Conservation (phyloP, 2,797 vertebrate species). For the Odontamblyopus rebecca region DNA sequence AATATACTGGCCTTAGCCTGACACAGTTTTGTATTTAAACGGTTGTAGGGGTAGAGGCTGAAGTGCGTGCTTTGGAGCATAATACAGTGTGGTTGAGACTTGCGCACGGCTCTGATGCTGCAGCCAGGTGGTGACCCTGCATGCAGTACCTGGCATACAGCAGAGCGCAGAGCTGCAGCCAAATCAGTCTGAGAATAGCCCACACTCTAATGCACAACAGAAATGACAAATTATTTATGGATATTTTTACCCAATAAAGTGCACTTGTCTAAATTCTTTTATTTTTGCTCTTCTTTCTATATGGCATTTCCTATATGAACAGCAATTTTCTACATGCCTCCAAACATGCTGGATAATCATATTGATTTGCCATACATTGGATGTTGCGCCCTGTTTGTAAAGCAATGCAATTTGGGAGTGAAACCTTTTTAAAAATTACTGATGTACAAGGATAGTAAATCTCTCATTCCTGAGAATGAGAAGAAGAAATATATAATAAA, state of each 20-base stretch:
- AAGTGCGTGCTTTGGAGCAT: neutral
- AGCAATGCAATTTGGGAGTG: too few relatives aligned
- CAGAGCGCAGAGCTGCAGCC: slow-evolving; percentile 44
- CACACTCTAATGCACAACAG: slow-evolving; percentile 46
- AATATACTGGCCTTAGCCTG: neutral
- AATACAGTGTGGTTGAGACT: slow-evolving; percentile 29
- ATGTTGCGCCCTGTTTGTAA: too few relatives aligned
- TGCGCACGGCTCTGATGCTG: slow-evolving; percentile 34
- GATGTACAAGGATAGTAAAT: too few relatives aligned
- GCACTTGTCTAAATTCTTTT: neutral
- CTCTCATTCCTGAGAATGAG: too few relatives aligned
- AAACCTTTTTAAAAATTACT: too few relatives aligned
- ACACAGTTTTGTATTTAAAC: neutral
- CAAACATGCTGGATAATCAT: neutral
- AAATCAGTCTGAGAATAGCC: slow-evolving; percentile 55
- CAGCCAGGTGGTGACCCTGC: slow-evolving; percentile 75
- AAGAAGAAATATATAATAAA: too few relatives aligned
- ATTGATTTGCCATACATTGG: neutral
- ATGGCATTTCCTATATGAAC: neutral
- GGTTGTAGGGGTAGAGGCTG: neutral
- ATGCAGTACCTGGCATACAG: slow-evolving; percentile 63
- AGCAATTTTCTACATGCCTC: neutral
- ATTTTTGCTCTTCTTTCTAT: neutral
- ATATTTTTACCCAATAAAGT: slow-evolving; percentile 7
- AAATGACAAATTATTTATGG: slow-evolving; percentile 16